Evolutionary conservation across 2,888 invertebrate species (phyloP).

Genomic region (Papilio gigon): DNA sequence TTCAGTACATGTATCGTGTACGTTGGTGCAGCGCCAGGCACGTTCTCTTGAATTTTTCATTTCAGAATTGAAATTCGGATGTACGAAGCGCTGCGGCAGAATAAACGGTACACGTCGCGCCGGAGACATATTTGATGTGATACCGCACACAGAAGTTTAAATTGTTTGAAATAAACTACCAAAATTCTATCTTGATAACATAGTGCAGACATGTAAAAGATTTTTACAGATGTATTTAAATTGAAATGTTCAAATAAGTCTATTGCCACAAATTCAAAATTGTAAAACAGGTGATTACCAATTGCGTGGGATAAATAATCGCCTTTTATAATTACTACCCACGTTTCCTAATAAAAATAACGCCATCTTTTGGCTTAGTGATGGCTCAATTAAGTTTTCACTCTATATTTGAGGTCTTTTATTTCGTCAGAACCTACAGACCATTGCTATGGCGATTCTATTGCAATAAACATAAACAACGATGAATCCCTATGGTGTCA

Average conservation of each 20-base stretch:
- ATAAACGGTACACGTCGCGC: conserved; percentile 1
- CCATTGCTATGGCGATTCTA: not conserved
- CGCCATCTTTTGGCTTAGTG: not conserved
- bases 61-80: conserved; percentile 32
- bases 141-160: not conserved
- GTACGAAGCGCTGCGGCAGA: conserved; percentile 13
- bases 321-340: not conserved
- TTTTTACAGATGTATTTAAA: too few relatives aligned
- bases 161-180: not conserved
- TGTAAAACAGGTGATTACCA: not conserved
- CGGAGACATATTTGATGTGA: conserved; percentile 12
- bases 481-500: not conserved
- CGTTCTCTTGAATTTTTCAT: conserved; percentile 33
- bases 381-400: not conserved
- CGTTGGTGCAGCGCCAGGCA: conserved; percentile 34
- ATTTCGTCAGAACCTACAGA: not conserved
- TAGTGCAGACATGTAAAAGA: not conserved
- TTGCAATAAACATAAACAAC: conserved; percentile 1
- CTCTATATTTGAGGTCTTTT: not conserved
- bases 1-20: conserved; percentile 15
- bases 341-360: not conserved
- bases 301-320: not conserved
- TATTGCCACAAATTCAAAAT: not conserved
- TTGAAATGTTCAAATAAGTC: not conserved
- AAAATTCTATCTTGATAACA: too few relatives aligned